Conservation (phyloP, 2,797 vertebrate genomes). For the Mormyrops attenuatus region DNA sequence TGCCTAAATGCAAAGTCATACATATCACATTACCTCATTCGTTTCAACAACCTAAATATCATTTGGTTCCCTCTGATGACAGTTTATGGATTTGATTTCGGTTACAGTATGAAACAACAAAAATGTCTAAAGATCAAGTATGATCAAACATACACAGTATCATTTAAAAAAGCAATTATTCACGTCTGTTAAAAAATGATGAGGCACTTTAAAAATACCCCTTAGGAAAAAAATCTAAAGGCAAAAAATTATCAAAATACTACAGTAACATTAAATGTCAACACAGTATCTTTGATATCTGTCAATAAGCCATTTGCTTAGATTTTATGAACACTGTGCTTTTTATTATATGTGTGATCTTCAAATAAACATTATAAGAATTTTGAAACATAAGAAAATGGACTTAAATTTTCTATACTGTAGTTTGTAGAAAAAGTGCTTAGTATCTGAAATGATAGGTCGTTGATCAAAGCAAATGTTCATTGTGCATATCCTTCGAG, state of each 20-base stretch:
- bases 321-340: slow-evolving; percentile 38
- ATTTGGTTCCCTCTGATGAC: background rate
- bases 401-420: background rate
- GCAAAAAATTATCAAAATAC: slow-evolving; percentile 65
- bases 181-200: slow-evolving; percentile 55
- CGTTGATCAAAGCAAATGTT: slow-evolving; percentile 4
- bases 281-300: slow-evolving; percentile 45
- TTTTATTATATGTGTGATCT: slow-evolving; percentile 31
- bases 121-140: slow-evolving; percentile 42
- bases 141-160: slow-evolving; percentile 45
- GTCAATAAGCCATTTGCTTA: slow-evolving; percentile 37
- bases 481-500: background rate
- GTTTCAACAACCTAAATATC: background rate
- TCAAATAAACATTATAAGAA: slow-evolving; percentile 21
- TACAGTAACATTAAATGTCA: slow-evolving; percentile 30
- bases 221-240: slow-evolving; percentile 40
- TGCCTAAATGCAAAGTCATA: background rate
- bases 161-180: slow-evolving; percentile 49
- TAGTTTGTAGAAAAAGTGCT: slow-evolving; percentile 1
- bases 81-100: slow-evolving; percentile 16
- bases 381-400: background rate
- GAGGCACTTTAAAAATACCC: slow-evolving; percentile 71
- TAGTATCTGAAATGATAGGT: background rate
- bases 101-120: slow-evolving; percentile 39
- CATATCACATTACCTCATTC: background rate